Conservation (phyloP, 2,113 vertebrate genomes). For the Oncorhynchus mykiss region DNA sequence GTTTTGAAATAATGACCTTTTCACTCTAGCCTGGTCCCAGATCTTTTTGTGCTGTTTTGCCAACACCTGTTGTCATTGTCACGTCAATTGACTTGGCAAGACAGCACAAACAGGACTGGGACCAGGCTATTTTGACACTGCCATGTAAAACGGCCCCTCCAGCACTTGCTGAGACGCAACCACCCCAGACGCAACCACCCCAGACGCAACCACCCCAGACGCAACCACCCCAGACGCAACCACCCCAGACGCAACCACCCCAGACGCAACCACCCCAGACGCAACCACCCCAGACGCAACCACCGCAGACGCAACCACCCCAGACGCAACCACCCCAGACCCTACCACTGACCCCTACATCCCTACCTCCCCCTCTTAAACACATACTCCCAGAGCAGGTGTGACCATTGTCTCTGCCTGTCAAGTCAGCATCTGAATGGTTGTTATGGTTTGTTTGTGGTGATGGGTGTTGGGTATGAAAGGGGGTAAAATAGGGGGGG, state of each 20-base stretch:
- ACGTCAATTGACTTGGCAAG: no score
- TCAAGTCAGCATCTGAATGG: slow-evolving; percentile 44
- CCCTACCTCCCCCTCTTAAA: slow-evolving; percentile 6
- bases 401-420: slow-evolving; percentile 36
- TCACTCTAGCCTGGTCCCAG: no score
- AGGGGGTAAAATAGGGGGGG: not conserved
- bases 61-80: no score
- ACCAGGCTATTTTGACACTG: not conserved
- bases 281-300: not conserved
- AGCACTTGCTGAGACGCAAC: slow-evolving; percentile 8
- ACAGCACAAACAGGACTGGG: no score
- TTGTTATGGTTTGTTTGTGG: slow-evolving; percentile 57
- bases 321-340: not conserved
- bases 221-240: not conserved
- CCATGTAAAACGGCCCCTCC: slow-evolving; percentile 9
- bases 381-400: slow-evolving; percentile 45
- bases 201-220: not conserved
- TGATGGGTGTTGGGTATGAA: not conserved
- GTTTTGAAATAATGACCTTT: not conserved
- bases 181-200: not conserved
- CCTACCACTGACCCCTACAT: slow-evolving; percentile 7
- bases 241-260: not conserved
- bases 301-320: not conserved
- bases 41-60: no score
- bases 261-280: not conserved